A percentile compares a stretch with the other conserved stretches of the same genome.
Conservation (phyloP, 1,140 invertebrate species). For the Lucilia cuprina region DNA sequence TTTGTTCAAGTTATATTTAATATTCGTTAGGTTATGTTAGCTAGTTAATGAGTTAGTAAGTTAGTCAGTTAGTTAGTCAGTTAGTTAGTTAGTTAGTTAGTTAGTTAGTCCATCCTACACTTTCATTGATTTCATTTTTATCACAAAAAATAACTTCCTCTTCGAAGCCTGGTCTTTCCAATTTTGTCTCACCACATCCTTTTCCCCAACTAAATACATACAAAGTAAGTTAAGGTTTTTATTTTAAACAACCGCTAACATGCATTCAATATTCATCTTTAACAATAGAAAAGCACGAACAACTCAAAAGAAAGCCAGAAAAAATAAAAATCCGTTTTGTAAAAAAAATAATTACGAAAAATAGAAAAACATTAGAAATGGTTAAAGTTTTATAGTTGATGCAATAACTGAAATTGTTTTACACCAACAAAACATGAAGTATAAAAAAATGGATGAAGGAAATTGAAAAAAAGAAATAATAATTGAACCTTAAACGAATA, state of each 20-base stretch:
- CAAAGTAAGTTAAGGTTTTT: slow-evolving; percentile 19
- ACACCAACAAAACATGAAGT: background rate
- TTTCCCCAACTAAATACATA: background rate
- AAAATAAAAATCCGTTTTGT: background rate
- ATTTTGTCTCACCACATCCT: background rate
- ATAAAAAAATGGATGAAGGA: background rate
- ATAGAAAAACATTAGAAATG: background rate
- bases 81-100: too few species aligned
- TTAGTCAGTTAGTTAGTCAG: too few species aligned
- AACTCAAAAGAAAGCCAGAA: background rate
- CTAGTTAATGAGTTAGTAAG: too few species aligned
- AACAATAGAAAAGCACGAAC: background rate
- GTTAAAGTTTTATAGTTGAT: background rate
- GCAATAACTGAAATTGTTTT: background rate
- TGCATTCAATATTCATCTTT: slow-evolving; percentile 20
- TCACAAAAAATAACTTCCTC: too few species aligned
- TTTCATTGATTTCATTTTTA: too few species aligned
- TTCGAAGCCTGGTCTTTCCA: background rate
- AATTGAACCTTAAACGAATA: background rate
- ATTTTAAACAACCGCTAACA: slow-evolving; percentile 13
- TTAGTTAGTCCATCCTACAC: too few species aligned
- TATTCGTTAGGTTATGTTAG: too few species aligned
- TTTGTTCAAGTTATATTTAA: too few species aligned
- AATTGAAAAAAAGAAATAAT: background rate
- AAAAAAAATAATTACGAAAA: background rate